These are phyloP conservation scores for Mactromeris polynyma DNA, from an alignment of 2,888 invertebrate species.

Conservation along the genomic window DNA sequence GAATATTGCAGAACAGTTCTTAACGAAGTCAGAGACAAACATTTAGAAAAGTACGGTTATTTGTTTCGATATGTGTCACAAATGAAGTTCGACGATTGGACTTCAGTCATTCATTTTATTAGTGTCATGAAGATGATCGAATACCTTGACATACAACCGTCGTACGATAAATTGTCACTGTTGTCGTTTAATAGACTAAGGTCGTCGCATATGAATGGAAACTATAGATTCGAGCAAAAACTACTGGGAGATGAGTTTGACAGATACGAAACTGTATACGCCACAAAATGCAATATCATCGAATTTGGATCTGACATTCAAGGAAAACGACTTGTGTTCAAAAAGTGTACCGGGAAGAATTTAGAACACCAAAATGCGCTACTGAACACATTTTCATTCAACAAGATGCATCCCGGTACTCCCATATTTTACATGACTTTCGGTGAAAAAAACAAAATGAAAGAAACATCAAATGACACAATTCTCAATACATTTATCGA, in stretches of 20 bases:
- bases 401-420: constrained; percentile 10
- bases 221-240: not conserved
- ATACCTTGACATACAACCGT: constrained; percentile 5
- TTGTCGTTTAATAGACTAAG: constrained; percentile 14
- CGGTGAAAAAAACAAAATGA: not conserved
- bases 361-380: constrained; percentile 7
- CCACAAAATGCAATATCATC: not conserved
- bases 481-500: constrained; percentile 12
- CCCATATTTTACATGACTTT: constrained; percentile 13
- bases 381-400: not conserved
- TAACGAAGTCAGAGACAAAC: constrained; percentile 22
- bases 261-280: constrained; percentile 11
- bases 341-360: constrained; percentile 7
- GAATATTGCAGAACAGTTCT: constrained; percentile 24
- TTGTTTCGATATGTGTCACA: constrained; percentile 19
- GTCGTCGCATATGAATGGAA: not conserved
- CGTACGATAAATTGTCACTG: constrained; percentile 19
- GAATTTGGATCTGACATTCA: constrained; percentile 15
- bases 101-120: not conserved
- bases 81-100: constrained; percentile 21
- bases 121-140: constrained; percentile 22
- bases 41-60: not conserved
- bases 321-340: not conserved
- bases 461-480: not conserved
- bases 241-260: not conserved